A percentile compares a stretch with the other conserved stretches of the same genome.
Evolutionary conservation across 1,140 invertebrate genomes (phyloP).

Genomic region (Epicauta chinensis): DNA sequence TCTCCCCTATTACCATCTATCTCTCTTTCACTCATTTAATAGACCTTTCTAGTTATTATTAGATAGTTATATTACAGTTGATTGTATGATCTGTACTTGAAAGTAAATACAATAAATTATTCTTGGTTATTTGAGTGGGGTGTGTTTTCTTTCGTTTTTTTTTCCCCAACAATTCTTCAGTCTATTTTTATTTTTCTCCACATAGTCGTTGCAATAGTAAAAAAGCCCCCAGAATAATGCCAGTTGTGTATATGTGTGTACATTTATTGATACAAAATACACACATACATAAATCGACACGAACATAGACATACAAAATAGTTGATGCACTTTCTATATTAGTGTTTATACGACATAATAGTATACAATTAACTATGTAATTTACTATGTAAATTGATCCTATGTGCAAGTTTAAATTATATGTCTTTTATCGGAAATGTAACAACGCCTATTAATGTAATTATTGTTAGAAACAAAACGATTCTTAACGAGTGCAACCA

Average conservation of each 20-base stretch:
- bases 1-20: no score
- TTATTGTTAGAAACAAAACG: constrained; percentile 2
- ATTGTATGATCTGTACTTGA: not conserved
- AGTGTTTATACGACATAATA: constrained; percentile 19
- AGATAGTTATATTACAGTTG: constrained; percentile 3
- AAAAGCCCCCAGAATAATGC: constrained; percentile 12
- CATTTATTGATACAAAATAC: no score
- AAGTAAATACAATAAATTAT: not conserved
- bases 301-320: no score
- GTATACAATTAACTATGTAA: constrained; percentile 15
- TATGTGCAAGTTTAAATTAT: constrained; percentile 12
- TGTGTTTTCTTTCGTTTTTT: not conserved
- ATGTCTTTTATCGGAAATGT: constrained; percentile 2
- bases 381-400: constrained; percentile 19
- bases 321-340: not conserved
- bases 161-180: no score
- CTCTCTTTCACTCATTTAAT: no score
- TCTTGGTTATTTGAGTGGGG: not conserved
- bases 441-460: constrained; percentile 3
- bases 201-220: no score
- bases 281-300: no score
- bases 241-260: constrained; percentile 16
- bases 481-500: not conserved
- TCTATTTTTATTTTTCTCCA: no score
- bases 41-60: not conserved